phyloP scores from a whole-genome alignment of 2,888 invertebrate genomes.

The Lepidochitona cinerea region DNA sequence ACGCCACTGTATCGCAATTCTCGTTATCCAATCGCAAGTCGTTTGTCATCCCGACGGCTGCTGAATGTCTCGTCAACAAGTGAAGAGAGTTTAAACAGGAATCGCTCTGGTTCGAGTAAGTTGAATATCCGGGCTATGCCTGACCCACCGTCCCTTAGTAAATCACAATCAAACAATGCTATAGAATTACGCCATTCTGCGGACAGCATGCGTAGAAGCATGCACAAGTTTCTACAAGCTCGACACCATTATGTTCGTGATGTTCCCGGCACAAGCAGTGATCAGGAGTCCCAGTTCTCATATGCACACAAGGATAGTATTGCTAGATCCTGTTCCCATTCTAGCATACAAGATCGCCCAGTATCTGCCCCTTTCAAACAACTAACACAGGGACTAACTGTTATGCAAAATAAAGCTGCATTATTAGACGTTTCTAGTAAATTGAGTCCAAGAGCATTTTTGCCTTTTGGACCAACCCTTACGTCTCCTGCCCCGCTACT shows the following conservation, averaged over 20 bases:
- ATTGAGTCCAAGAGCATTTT: conserved; percentile 55
- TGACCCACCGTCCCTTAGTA: conserved; percentile 70
- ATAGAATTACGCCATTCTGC: conserved; percentile 58
- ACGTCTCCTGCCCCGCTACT: conserved; percentile 13
- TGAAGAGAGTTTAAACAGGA: conserved; percentile 41
- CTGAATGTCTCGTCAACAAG: conserved; percentile 45
- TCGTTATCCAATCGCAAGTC: neutral
- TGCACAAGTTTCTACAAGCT: conserved; percentile 60
- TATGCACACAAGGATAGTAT: conserved; percentile 2
- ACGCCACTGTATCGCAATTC: conserved; percentile 27
- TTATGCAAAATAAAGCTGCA: conserved; percentile 26
- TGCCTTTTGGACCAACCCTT: conserved; percentile 27
- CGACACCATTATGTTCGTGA: conserved; percentile 41
- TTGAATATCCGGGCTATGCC: conserved; percentile 81
- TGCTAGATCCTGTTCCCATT: neutral
- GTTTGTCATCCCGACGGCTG: neutral
- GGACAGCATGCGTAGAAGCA: conserved; percentile 64
- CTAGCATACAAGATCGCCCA: conserved; percentile 31
- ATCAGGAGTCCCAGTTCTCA: conserved; percentile 25
- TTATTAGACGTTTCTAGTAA: conserved; percentile 47
- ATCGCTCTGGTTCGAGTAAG: conserved; percentile 63
- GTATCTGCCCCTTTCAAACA: conserved; percentile 51
- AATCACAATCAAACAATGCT: conserved; percentile 40
- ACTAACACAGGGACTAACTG: conserved; percentile 27
- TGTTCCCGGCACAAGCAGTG: conserved; percentile 48